Conservation (phyloP, 2,888 invertebrate species). For the Drosophila subquinaria region DNA sequence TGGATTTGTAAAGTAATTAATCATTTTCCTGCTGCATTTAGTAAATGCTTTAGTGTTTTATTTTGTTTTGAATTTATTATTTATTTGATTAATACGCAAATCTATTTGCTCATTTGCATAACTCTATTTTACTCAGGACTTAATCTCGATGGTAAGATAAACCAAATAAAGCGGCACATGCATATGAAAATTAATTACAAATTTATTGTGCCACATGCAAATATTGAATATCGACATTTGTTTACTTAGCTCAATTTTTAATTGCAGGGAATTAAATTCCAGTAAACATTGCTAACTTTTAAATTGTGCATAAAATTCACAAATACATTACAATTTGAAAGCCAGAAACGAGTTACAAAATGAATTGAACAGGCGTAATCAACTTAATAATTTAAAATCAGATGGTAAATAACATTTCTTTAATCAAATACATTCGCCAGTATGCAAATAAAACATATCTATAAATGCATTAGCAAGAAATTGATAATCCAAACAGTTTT, state of each 20-base stretch:
- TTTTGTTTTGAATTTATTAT: no score
- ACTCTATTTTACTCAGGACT: neutral
- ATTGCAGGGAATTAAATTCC: neutral
- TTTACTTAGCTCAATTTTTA: conserved; percentile 9
- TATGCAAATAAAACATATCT: neutral
- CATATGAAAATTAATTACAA: conserved; percentile 15
- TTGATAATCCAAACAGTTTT: neutral
- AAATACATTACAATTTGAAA: neutral
- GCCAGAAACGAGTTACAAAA: neutral
- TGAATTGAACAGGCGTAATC: neutral
- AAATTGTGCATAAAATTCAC: neutral
- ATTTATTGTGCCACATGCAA: conserved; percentile 1
- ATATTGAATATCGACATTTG: conserved; percentile 3
- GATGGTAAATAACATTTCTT: neutral
- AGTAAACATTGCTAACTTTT: neutral
- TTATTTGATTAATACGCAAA: conserved; percentile 7
- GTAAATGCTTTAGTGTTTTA: neutral
- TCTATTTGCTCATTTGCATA: conserved; percentile 8
- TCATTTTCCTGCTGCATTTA: neutral
- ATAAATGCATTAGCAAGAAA: neutral
- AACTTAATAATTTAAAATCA: neutral
- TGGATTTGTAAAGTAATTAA: no score
- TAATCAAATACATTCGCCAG: neutral
- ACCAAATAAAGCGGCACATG: conserved; percentile 4
- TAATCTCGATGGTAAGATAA: conserved; percentile 10